These are phyloP conservation scores for Chaenogobius annularis DNA, from an alignment of 2,113 vertebrate species.

Conservation along the genomic window DNA sequence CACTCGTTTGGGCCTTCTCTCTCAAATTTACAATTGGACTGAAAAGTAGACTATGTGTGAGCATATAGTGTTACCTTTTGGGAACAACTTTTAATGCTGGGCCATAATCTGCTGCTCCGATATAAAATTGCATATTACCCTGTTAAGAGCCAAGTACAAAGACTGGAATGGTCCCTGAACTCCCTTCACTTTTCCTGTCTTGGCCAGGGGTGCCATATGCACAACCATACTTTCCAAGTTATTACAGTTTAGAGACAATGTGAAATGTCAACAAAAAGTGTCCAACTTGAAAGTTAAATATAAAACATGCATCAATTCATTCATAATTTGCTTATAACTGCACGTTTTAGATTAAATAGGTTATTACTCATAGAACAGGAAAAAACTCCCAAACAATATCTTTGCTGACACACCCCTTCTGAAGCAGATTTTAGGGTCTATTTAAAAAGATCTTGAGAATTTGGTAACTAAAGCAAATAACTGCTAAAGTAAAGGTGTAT, in stretches of 20 bases:
- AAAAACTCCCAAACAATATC: too few relatives aligned
- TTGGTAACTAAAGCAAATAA: not conserved
- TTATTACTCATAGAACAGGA: not conserved
- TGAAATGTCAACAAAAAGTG: not conserved
- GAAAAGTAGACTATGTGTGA: constrained; percentile 46
- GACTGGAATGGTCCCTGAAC: constrained; percentile 19
- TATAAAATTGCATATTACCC: constrained; percentile 29
- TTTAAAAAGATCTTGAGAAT: too few relatives aligned
- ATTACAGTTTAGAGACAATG: not conserved
- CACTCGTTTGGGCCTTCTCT: constrained; percentile 41
- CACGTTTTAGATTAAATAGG: not conserved
- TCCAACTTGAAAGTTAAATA: not conserved
- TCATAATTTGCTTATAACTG: not conserved
- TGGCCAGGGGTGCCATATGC: not conserved
- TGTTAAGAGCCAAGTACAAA: constrained; percentile 15
- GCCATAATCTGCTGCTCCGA: constrained; percentile 13
- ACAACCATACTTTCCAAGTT: constrained; percentile 9
- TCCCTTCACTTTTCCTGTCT: constrained; percentile 27
- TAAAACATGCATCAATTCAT: not conserved
- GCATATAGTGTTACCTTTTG: constrained; percentile 15
- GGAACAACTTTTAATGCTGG: constrained; percentile 17
- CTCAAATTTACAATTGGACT: constrained; percentile 53
- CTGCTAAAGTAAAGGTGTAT: not conserved
- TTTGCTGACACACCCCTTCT: too few relatives aligned
- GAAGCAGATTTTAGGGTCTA: too few relatives aligned